Percentiles rank a stretch among this genome's conserved stretches.
Evolutionary conservation across 2,797 vertebrate species (phyloP).

Genomic region (Epinephelus coioides): DNA sequence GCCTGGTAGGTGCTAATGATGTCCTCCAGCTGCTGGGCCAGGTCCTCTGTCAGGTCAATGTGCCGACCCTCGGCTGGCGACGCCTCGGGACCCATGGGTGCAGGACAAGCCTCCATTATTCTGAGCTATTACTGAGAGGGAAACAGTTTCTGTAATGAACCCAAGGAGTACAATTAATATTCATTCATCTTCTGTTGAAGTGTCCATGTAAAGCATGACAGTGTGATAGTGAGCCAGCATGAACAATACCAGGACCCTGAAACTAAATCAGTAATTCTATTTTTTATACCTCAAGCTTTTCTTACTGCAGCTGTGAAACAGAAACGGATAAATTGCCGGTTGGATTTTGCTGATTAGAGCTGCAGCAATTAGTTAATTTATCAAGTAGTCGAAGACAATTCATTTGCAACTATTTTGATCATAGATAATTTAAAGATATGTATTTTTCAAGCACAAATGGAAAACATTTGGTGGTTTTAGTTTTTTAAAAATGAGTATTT

Average conservation of each 20-base stretch:
- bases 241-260: background rate
- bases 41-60: constrained; percentile 89
- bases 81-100: constrained; percentile 47
- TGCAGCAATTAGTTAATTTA: rapidly evolving
- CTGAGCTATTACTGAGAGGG: constrained; percentile 42
- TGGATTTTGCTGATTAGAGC: background rate
- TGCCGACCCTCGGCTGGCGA: constrained; percentile 54
- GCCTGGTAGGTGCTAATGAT: constrained; percentile 94
- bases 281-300: background rate
- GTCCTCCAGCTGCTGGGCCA: constrained; percentile 94
- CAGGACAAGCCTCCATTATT: constrained; percentile 88
- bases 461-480: background rate
- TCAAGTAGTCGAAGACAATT: background rate
- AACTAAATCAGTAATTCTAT: background rate
- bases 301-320: background rate
- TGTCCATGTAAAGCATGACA: background rate
- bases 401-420: background rate
- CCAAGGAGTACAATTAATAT: background rate
- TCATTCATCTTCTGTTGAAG: background rate
- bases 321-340: background rate
- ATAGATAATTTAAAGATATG: background rate
- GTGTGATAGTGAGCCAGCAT: background rate
- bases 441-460: background rate
- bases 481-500: background rate
- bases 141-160: constrained; percentile 21